A percentile compares a stretch with the other conserved stretches of the same genome.
phyloP scores from a whole-genome alignment of 2,888 invertebrate genomes.

The Pasiphila rectangulata region DNA sequence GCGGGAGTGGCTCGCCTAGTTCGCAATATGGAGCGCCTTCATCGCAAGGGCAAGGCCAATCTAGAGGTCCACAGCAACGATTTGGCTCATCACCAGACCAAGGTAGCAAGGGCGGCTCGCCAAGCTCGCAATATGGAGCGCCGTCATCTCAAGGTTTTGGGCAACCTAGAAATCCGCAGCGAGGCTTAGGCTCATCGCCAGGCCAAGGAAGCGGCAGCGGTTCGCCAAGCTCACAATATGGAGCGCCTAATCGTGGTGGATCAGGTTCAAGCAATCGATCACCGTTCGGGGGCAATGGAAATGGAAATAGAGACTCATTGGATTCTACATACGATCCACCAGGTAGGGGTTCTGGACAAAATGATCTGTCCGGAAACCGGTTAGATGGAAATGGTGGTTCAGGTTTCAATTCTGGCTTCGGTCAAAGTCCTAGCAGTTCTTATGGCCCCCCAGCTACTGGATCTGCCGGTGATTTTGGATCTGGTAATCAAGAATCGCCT shows the following conservation, averaged over 20 bases:
- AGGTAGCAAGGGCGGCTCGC: neutral
- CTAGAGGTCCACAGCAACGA: too few species aligned
- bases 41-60: too few species aligned
- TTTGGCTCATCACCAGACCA: neutral
- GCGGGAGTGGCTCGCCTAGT: constrained; percentile 40
- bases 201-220: constrained; percentile 31
- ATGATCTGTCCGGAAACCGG: constrained; percentile 29
- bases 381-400: constrained; percentile 32
- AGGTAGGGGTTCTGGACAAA: constrained; percentile 35
- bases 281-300: constrained; percentile 38
- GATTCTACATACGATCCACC: constrained; percentile 60
- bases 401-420: constrained; percentile 37
- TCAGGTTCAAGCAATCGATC: constrained; percentile 35
- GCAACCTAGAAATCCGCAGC: constrained; percentile 37
- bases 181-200: constrained; percentile 41
- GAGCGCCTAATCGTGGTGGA: constrained; percentile 49
- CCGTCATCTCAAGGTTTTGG: constrained; percentile 40
- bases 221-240: constrained; percentile 54
- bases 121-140: constrained; percentile 55
- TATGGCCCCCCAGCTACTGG: constrained; percentile 64
- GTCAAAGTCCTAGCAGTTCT: constrained; percentile 57
- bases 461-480: constrained; percentile 38
- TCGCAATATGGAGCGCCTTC: constrained; percentile 45
- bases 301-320: constrained; percentile 31
- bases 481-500: constrained; percentile 41